These are phyloP conservation scores for Festucalex cinctus DNA, from an alignment of 2,113 vertebrate species.

Conservation along the genomic window DNA sequence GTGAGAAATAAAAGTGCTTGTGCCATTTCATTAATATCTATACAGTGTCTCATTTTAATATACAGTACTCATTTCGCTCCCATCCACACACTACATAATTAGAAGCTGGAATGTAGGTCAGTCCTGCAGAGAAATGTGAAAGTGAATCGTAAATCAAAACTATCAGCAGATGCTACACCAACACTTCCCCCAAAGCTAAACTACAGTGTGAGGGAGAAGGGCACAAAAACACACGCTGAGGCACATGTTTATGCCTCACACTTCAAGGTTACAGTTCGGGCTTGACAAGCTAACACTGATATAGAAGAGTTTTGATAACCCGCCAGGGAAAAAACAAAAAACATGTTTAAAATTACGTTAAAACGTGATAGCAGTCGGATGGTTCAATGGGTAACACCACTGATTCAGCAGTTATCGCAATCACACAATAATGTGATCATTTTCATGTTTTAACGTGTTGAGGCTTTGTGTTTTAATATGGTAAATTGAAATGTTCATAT, in stretches of 20 bases:
- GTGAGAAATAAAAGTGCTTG: background rate
- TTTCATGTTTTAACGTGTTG: no score
- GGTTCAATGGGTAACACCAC: no score
- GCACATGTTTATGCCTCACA: background rate
- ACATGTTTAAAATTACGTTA: no score
- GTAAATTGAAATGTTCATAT: no score
- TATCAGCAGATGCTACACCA: constrained; percentile 37
- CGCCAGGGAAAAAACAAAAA: no score
- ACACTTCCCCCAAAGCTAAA: constrained; percentile 35
- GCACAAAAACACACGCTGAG: background rate
- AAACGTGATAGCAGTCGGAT: no score
- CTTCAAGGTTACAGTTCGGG: background rate
- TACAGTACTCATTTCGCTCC: constrained; percentile 2
- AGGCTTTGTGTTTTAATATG: no score
- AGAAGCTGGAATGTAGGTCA: constrained; percentile 67
- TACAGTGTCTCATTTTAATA: constrained; percentile 20
- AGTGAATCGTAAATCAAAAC: constrained; percentile 70
- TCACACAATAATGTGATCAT: no score
- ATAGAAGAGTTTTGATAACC: no score
- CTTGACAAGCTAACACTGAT: no score
- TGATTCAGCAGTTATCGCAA: no score
- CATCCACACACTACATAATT: constrained; percentile 3
- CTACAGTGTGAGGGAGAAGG: background rate
- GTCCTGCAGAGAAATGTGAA: constrained; percentile 57
- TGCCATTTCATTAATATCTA: constrained; percentile 3